phyloP scores from a whole-genome alignment of 2,113 vertebrate genomes.

The Rhodinocichla rosea region DNA sequence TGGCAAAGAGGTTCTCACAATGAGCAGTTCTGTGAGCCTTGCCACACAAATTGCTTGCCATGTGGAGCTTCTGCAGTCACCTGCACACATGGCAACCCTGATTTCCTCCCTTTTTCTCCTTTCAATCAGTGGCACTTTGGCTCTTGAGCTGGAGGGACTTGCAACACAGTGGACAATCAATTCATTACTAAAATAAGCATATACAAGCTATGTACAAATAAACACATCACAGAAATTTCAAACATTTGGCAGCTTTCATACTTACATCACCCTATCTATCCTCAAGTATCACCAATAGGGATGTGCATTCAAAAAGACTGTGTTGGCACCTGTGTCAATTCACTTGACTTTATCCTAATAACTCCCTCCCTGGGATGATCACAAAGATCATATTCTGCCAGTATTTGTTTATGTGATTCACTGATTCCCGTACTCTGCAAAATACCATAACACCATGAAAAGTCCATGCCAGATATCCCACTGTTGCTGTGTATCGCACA shows the following conservation, averaged over 20 bases:
- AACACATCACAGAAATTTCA: background rate
- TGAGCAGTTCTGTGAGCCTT: background rate
- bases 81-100: background rate
- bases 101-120: background rate
- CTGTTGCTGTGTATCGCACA: background rate
- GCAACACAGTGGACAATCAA: background rate
- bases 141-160: background rate
- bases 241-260: background rate
- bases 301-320: background rate
- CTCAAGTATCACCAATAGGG: background rate
- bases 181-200: background rate
- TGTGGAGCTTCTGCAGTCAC: rapidly evolving
- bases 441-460: background rate
- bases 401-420: background rate
- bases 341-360: background rate
- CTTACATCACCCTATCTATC: background rate
- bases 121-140: background rate
- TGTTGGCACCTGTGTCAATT: background rate
- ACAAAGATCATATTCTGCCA: background rate
- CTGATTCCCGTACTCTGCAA: background rate
- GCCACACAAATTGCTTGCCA: background rate
- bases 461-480: background rate
- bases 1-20: background rate
- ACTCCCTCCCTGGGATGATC: background rate
- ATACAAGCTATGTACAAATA: background rate